Conservation (phyloP, 2,797 vertebrate species). For the Euphonia xanthogaster region DNA sequence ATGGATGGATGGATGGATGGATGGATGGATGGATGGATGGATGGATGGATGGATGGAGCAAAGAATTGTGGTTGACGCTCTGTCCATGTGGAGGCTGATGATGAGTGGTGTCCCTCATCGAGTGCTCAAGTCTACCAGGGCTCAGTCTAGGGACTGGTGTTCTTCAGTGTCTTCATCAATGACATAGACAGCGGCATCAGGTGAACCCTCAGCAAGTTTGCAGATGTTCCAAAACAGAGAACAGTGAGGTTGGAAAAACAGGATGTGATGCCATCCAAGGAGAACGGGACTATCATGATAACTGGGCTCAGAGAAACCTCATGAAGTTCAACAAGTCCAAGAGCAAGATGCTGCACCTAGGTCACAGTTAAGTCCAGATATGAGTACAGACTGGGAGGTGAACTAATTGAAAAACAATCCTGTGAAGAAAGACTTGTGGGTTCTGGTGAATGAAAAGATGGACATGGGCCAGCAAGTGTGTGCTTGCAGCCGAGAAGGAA, state of each 20-base stretch:
- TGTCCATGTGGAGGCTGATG: neutral
- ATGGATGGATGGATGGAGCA: neutral
- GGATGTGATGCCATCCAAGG: neutral
- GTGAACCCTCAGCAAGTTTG: neutral
- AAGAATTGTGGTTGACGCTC: neutral
- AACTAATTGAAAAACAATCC: neutral
- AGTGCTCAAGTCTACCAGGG: neutral
- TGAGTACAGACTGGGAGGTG: neutral
- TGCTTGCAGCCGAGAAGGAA: neutral
- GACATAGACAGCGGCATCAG: neutral
- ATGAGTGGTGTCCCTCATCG: too few relatives aligned
- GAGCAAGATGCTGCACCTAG: neutral
- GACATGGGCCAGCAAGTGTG: neutral
- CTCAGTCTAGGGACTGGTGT: neutral
- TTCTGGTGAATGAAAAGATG: neutral
- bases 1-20: neutral
- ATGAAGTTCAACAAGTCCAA: neutral
- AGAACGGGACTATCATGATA: neutral
- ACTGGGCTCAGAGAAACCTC: neutral
- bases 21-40: neutral
- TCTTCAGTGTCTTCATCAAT: neutral
- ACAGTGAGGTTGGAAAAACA: neutral
- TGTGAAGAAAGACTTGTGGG: fast-evolving
- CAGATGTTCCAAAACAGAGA: neutral
- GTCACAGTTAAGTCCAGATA: neutral